Conservation (phyloP, 2,797 vertebrate species). For the Acipenser ruthenus region DNA sequence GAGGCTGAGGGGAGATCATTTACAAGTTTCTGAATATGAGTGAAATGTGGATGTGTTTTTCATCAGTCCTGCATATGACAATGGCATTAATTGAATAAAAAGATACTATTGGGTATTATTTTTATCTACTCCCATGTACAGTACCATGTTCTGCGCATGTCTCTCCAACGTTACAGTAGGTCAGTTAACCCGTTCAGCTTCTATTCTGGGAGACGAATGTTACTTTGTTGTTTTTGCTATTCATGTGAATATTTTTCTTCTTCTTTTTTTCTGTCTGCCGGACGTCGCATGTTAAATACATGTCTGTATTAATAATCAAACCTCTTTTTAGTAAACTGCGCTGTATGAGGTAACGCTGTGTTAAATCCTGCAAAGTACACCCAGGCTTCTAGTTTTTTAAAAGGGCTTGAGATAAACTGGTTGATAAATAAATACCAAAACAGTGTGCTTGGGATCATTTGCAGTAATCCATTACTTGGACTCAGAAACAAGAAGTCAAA, state of each 20-base stretch:
- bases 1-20: constrained; percentile 48
- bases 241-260: neutral
- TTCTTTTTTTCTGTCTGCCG: neutral
- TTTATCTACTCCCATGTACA: neutral
- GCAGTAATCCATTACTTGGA: constrained; percentile 6
- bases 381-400: neutral
- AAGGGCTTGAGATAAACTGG: constrained; percentile 1
- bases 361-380: neutral
- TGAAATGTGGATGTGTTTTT: neutral
- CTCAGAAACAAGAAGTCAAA: constrained; percentile 7
- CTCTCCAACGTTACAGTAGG: neutral
- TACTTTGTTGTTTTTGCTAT: neutral
- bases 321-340: neutral
- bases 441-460: constrained; percentile 7
- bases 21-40: constrained; percentile 29
- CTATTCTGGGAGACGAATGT: neutral
- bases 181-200: neutral
- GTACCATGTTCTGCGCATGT: too few relatives aligned
- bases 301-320: neutral
- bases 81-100: too few relatives aligned
- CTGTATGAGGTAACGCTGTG: neutral
- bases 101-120: neutral
- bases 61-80: neutral
- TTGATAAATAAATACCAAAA: constrained; percentile 12
- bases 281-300: neutral